Evolutionary conservation across 2,888 invertebrate species (phyloP).

Genomic region (Emmelina monodactyla): DNA sequence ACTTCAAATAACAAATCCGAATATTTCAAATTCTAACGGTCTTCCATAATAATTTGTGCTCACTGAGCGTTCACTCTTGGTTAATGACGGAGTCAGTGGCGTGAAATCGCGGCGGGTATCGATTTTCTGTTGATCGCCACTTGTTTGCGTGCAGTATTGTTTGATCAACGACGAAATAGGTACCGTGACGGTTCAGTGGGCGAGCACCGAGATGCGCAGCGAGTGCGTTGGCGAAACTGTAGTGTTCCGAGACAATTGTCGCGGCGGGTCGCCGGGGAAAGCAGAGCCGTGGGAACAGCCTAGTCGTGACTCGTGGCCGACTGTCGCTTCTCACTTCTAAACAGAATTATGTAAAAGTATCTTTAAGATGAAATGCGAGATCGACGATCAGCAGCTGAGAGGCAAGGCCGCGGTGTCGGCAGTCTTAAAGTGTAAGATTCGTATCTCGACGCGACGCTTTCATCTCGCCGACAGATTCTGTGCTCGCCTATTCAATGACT

Average conservation of each 20-base stretch:
- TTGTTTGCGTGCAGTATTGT: constrained; percentile 33
- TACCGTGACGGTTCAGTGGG: constrained; percentile 23
- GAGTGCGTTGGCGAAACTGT: constrained; percentile 5
- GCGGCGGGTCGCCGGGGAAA: constrained; percentile 16
- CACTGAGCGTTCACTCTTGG: constrained; percentile 4
- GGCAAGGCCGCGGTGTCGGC: constrained; percentile 37
- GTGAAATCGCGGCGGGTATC: constrained; percentile 43
- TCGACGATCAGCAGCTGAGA: constrained; percentile 31
- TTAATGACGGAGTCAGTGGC: constrained; percentile 26
- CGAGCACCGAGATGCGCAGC: too few relatives aligned
- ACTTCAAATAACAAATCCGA: background rate
- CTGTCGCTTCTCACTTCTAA: too few relatives aligned
- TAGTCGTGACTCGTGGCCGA: too few relatives aligned
- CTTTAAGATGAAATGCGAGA: constrained; percentile 46
- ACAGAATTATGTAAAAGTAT: too few relatives aligned
- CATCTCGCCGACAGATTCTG: constrained; percentile 38
- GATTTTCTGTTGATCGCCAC: constrained; percentile 50
- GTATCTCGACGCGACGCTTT: constrained; percentile 35
- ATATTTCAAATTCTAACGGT: background rate
- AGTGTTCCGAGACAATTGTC: constrained; percentile 2
- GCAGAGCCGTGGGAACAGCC: constrained; percentile 29
- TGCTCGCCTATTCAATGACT: constrained; percentile 19
- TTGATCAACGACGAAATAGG: constrained; percentile 33
- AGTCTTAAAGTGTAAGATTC: constrained; percentile 44
- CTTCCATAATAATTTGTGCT: background rate